A percentile compares a stretch with the other conserved stretches of the same genome.
phyloP scores from a whole-genome alignment of 2,888 invertebrate species.

The Oxyscelio sp. region DNA sequence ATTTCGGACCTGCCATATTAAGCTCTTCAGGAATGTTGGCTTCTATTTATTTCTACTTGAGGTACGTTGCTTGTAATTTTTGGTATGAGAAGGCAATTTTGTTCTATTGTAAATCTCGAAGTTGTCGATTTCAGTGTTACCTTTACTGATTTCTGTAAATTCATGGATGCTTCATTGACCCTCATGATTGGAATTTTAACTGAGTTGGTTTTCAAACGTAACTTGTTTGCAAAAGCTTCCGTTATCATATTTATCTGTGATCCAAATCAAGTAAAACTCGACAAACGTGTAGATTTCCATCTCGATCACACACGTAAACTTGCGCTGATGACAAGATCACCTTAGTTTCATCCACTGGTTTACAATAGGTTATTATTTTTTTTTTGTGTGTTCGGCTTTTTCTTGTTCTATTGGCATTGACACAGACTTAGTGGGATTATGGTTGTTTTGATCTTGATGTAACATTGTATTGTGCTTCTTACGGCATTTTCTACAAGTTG shows the following conservation, averaged over 20 bases:
- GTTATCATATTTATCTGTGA: constrained; percentile 23
- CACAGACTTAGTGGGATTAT: too few relatives aligned
- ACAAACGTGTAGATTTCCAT: constrained; percentile 4
- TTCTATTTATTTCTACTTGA: too few relatives aligned
- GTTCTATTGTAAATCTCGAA: not conserved
- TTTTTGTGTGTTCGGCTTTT: too few relatives aligned
- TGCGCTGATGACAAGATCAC: constrained; percentile 16
- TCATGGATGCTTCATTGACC: constrained; percentile 1
- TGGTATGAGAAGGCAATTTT: too few relatives aligned
- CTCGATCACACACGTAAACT: not conserved
- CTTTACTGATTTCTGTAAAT: not conserved
- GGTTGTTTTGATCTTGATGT: not conserved
- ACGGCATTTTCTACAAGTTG: constrained; percentile 2
- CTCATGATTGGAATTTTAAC: not conserved
- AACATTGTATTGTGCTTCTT: constrained; percentile 5
- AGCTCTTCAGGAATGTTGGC: too few relatives aligned
- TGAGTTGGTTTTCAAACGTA: not conserved
- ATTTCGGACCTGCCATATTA: too few relatives aligned
- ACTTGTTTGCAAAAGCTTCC: constrained; percentile 9
- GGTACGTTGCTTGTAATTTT: too few relatives aligned
- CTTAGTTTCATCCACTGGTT: not conserved
- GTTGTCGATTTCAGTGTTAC: not conserved
- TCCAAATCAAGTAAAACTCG: constrained; percentile 6
- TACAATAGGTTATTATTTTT: too few relatives aligned
- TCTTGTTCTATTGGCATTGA: too few relatives aligned